Evolutionary conservation across 2,888 invertebrate genomes (phyloP).

Genomic region (Antheraea yamamai): DNA sequence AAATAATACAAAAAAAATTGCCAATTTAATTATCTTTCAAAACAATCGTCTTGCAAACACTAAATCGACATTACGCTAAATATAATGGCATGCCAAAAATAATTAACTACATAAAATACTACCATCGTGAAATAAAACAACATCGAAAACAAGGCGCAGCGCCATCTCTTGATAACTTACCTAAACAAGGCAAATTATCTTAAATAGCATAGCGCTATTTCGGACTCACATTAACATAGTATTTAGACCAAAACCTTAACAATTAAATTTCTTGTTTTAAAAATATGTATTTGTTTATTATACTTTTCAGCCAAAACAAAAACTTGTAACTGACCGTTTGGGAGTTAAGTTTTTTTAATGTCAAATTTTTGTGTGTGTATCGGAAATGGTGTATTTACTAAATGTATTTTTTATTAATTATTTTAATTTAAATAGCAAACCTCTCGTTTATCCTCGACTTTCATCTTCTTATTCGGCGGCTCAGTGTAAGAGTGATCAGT

Average conservation of each 20-base stretch:
- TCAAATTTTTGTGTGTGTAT: background rate
- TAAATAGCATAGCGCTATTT: constrained; percentile 3
- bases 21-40: background rate
- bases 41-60: background rate
- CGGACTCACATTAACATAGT: background rate
- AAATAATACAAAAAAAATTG: background rate
- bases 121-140: background rate
- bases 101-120: background rate
- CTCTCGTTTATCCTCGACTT: constrained; percentile 64
- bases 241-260: background rate
- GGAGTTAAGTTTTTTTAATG: background rate
- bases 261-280: background rate
- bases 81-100: background rate
- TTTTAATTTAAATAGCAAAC: constrained; percentile 39
- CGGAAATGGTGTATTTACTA: background rate
- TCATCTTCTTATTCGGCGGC: constrained; percentile 66
- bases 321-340: background rate
- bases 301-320: background rate
- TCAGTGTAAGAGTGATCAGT: constrained; percentile 71
- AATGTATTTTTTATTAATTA: background rate
- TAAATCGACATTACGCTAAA: background rate
- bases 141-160: background rate
- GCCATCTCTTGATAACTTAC: constrained; percentile 7
- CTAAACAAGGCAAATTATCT: background rate
- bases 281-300: background rate